These are phyloP conservation scores for Helogale parvula DNA, from an alignment of 2,113 vertebrate genomes.

Conservation along the genomic window DNA sequence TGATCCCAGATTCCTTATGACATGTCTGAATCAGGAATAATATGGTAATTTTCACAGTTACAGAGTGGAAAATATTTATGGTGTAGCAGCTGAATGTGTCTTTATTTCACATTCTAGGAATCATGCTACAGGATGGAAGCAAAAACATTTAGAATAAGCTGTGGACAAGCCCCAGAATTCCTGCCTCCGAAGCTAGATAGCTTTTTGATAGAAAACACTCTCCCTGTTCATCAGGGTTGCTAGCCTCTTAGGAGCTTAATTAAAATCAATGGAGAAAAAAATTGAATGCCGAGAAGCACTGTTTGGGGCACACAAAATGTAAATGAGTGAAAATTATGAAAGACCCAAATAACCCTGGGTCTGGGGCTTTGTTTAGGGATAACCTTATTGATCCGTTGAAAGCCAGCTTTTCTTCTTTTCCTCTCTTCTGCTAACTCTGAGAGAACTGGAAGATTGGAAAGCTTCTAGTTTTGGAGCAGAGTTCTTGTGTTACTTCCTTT, in stretches of 20 bases:
- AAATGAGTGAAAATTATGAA: conserved; percentile 87
- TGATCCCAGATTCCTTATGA: conserved; percentile 75
- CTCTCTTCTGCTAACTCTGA: conserved; percentile 21
- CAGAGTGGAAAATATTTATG: conserved; percentile 84
- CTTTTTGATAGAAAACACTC: conserved; percentile 80
- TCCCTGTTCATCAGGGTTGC: conserved; percentile 80
- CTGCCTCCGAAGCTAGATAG: conserved; percentile 67
- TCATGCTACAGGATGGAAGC: conserved; percentile 69
- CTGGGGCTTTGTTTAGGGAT: conserved; percentile 76
- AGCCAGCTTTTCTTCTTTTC: conserved; percentile 34
- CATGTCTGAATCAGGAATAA: conserved; percentile 82
- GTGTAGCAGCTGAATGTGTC: conserved; percentile 78
- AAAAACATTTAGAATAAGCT: conserved; percentile 82
- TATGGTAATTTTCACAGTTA: conserved; percentile 83
- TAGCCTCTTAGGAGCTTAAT: conserved; percentile 87
- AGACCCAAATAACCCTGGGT: conserved; percentile 81
- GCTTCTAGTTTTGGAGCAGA: not conserved
- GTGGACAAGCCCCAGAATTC: conserved; percentile 75
- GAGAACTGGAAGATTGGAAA: conserved; percentile 17
- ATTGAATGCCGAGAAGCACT: conserved; percentile 84
- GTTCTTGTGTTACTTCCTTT: not conserved
- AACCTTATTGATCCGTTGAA: conserved; percentile 72
- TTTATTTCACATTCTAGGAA: conserved; percentile 84
- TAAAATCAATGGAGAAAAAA: conserved; percentile 90
- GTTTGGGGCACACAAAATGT: conserved; percentile 83